Evolutionary conservation across 2,888 invertebrate genomes (phyloP).

Genomic region (Caenorhabditis becei): DNA sequence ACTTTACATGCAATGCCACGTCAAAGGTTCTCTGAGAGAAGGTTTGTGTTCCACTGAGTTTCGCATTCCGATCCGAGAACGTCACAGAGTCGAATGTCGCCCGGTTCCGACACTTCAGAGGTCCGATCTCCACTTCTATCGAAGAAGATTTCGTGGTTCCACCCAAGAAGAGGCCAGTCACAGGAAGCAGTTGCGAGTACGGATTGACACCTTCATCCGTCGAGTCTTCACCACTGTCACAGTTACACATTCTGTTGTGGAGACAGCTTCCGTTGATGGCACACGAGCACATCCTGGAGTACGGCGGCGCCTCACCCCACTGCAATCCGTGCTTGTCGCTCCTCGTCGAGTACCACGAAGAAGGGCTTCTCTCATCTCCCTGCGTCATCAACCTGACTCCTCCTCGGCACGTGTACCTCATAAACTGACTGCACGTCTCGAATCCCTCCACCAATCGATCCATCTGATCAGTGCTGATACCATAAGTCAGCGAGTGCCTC

Average conservation of each 20-base stretch:
- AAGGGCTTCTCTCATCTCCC: constrained; percentile 77
- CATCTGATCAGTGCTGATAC: constrained; percentile 70
- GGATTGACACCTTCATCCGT: constrained; percentile 78
- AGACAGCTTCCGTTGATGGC: constrained; percentile 78
- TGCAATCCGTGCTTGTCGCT: constrained; percentile 72
- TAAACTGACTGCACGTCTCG: constrained; percentile 76
- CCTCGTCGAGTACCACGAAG: constrained; percentile 76
- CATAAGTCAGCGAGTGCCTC: constrained; percentile 73
- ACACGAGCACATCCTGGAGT: constrained; percentile 79
- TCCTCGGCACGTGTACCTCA: constrained; percentile 78
- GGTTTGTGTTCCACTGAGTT: constrained; percentile 71
- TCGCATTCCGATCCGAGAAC: constrained; percentile 79
- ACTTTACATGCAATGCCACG: constrained; percentile 74
- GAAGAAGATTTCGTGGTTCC: constrained; percentile 75
- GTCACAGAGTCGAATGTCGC: constrained; percentile 75
- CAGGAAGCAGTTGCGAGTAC: constrained; percentile 78
- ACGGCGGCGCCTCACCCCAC: constrained; percentile 81
- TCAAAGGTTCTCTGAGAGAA: constrained; percentile 74
- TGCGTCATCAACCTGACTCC: constrained; percentile 78
- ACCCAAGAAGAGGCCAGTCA: constrained; percentile 79
- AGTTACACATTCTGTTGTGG: constrained; percentile 77
- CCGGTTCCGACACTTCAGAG: constrained; percentile 74
- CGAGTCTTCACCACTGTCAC: constrained; percentile 78
- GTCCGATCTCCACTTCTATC: constrained; percentile 77
- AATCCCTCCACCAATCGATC: constrained; percentile 79